phyloP scores from a whole-genome alignment of 2,797 vertebrate species.

The Natrix natrix region DNA sequence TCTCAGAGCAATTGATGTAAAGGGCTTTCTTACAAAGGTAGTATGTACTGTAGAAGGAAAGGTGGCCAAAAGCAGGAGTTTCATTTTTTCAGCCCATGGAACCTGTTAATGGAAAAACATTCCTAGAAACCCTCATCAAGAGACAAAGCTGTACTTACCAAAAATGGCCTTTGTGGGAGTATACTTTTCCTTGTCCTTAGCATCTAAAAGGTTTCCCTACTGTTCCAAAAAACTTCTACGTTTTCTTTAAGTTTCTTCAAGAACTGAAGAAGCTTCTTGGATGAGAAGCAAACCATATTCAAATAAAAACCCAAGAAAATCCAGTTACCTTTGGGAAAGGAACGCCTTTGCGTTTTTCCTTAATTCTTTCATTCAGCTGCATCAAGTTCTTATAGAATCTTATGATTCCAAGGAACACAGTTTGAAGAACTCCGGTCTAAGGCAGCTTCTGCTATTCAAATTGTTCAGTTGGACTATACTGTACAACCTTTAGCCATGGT shows the following conservation, averaged over 20 bases:
- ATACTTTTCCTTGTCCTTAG: background rate
- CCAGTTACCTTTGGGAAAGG: background rate
- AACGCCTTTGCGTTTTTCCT: background rate
- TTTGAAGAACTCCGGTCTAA: background rate
- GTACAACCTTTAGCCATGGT: background rate
- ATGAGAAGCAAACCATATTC: background rate
- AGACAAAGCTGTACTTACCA: background rate
- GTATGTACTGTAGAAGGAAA: background rate
- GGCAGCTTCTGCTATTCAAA: background rate
- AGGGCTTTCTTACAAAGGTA: background rate
- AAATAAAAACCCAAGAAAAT: background rate
- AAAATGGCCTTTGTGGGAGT: background rate
- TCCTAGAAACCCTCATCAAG: background rate
- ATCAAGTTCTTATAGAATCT: background rate
- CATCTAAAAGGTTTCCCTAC: background rate
- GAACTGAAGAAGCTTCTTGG: background rate
- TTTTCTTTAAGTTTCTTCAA: background rate
- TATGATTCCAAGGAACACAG: background rate
- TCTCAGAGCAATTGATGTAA: background rate
- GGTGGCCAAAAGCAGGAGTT: background rate
- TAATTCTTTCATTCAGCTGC: background rate
- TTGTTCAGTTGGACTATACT: background rate
- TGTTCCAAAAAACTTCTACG: background rate
- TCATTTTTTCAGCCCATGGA: background rate
- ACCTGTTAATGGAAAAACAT: background rate